Evolutionary conservation across 2,113 vertebrate species (phyloP).

Genomic region (Brachyhypopomus gauderio): DNA sequence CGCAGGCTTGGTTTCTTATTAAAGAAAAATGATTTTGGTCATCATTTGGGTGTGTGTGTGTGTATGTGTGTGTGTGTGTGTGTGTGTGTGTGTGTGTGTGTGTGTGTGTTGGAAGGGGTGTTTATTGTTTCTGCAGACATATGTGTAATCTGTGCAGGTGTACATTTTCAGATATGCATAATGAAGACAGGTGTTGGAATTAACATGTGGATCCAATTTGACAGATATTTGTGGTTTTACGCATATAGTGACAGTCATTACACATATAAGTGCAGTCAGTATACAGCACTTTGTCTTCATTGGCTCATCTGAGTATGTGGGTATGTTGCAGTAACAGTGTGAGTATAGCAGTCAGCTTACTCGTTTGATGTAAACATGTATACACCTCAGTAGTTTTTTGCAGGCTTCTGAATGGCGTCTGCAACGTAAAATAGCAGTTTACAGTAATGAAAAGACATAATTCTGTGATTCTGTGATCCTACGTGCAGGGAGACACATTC

Average conservation of each 20-base stretch:
- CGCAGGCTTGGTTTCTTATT: no score
- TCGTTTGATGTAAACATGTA: neutral
- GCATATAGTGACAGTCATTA: neutral
- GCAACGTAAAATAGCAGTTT: no score
- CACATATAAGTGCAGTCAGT: no score
- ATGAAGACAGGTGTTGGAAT: neutral
- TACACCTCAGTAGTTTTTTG: neutral
- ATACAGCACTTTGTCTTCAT: slow-evolving; percentile 2
- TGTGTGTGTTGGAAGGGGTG: no score
- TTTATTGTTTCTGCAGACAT: no score
- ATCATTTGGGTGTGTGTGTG: neutral
- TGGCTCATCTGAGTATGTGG: slow-evolving; percentile 3
- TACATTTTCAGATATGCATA: no score
- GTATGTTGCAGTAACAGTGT: neutral
- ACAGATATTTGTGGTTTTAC: neutral
- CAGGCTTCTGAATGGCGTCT: neutral
- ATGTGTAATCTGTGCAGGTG: no score
- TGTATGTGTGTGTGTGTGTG: neutral
- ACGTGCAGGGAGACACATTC: neutral
- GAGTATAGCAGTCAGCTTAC: no score
- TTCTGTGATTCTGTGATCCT: no score
- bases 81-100: neutral
- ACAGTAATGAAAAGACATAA: no score
- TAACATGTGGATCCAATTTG: neutral
- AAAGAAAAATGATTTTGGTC: neutral